phyloP scores from a whole-genome alignment of 2,797 vertebrate genomes.

The Premnoplex brunnescens region DNA sequence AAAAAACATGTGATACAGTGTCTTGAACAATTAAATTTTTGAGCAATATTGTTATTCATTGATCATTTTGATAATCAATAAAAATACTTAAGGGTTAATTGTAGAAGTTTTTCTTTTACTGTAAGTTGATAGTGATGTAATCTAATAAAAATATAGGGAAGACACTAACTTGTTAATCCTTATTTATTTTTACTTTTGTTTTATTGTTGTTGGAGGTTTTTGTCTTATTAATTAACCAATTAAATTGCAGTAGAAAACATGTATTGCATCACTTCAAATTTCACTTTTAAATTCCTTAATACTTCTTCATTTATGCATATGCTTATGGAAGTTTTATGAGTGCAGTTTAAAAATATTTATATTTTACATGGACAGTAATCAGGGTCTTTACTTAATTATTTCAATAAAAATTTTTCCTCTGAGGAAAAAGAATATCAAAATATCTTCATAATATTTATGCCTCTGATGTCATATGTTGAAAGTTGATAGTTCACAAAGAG shows the following conservation, averaged over 20 bases:
- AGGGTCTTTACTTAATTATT: background rate
- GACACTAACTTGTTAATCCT: background rate
- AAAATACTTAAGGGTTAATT: background rate
- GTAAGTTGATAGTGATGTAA: background rate
- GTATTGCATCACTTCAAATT: background rate
- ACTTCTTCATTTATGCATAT: background rate
- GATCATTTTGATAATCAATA: background rate
- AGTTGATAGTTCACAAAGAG: background rate
- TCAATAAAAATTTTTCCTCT: fast-evolving
- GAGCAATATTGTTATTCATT: background rate
- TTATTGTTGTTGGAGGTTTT: background rate
- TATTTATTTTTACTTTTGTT: background rate
- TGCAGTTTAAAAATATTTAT: background rate
- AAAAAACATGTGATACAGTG: background rate
- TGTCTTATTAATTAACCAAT: background rate
- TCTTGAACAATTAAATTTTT: background rate
- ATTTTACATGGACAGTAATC: background rate
- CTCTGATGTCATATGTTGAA: background rate
- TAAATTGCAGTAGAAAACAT: background rate
- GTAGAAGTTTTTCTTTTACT: background rate
- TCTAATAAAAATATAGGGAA: background rate
- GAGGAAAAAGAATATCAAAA: background rate
- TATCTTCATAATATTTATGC: background rate
- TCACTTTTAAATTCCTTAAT: background rate
- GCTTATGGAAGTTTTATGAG: background rate